Evolutionary conservation across 23 tunicate species (phyloP).

Genomic region (Botrylloides violaceus): DNA sequence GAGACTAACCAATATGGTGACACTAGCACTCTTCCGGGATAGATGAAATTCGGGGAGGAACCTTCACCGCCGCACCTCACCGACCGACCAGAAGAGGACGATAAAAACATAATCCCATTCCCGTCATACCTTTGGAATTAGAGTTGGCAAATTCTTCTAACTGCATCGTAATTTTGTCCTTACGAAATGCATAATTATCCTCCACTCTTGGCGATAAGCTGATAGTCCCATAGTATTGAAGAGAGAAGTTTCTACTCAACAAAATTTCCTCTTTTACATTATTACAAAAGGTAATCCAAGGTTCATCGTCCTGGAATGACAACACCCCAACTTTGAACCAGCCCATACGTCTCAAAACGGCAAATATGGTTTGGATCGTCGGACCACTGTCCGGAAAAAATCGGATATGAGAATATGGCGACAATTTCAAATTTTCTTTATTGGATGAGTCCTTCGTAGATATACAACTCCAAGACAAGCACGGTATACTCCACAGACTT

Average conservation of each 20-base stretch:
- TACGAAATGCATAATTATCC: neutral
- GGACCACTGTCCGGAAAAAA: conserved; percentile 20
- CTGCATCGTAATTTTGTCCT: neutral
- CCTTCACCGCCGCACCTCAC: too few relatives aligned
- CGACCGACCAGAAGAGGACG: too few relatives aligned
- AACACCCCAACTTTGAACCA: conserved; percentile 47
- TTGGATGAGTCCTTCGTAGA: neutral
- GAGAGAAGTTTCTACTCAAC: conserved; percentile 6
- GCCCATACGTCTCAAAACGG: conserved; percentile 21
- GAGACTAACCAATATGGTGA: too few relatives aligned
- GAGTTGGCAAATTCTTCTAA: neutral
- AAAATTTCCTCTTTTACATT: conserved; percentile 20
- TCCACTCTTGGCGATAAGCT: conserved; percentile 2
- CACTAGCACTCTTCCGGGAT: too few relatives aligned
- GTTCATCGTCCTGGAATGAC: conserved; percentile 20
- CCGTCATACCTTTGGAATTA: conserved; percentile 10
- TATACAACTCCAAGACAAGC: conserved; percentile 36
- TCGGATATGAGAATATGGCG: neutral
- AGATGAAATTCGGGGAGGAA: too few relatives aligned
- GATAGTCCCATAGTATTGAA: conserved; percentile 26
- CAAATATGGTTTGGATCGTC: conserved; percentile 11
- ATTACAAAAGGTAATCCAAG: conserved; percentile 28
- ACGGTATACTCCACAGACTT: conserved; percentile 4
- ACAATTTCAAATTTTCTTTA: neutral
- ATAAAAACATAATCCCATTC: too few relatives aligned